These are phyloP conservation scores for Nomada ferruginata DNA, from an alignment of 2,888 invertebrate genomes.

Conservation along the genomic window DNA sequence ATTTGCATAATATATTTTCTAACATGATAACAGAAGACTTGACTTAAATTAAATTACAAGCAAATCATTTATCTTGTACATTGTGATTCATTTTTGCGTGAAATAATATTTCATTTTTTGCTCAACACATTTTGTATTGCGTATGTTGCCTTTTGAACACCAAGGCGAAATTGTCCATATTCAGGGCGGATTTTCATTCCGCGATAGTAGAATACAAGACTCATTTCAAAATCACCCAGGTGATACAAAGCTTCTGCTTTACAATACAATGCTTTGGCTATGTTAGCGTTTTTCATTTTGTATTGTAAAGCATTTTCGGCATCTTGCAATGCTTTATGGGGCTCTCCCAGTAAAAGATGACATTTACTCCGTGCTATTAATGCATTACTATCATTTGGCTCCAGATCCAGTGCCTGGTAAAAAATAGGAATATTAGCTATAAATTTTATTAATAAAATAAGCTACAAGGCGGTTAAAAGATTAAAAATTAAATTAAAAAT, in stretches of 20 bases:
- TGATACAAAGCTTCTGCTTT: slow-evolving; percentile 97
- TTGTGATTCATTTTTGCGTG: not conserved
- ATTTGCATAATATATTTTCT: not conserved
- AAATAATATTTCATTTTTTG: slow-evolving; percentile 32
- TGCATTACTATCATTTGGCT: slow-evolving; percentile 93
- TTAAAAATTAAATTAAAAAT: no score
- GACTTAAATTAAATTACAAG: no score
- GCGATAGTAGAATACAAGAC: slow-evolving; percentile 95
- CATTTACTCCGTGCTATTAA: slow-evolving; percentile 96
- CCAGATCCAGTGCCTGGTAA: slow-evolving; percentile 92
- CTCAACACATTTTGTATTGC: slow-evolving; percentile 95
- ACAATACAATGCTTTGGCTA: slow-evolving; percentile 91
- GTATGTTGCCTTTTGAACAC: slow-evolving; percentile 96
- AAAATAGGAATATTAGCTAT: not conserved
- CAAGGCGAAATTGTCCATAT: slow-evolving; percentile 90
- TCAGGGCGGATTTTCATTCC: slow-evolving; percentile 94
- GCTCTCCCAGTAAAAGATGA: slow-evolving; percentile 93
- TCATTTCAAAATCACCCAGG: slow-evolving; percentile 96
- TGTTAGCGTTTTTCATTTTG: slow-evolving; percentile 88
- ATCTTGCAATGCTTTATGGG: slow-evolving; percentile 92
- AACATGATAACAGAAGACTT: not conserved
- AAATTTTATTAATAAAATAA: not conserved
- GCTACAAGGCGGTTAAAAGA: not conserved
- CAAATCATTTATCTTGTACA: no score
- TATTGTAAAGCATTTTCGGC: slow-evolving; percentile 91